A percentile compares a stretch with the other conserved stretches of the same genome.
phyloP scores from a whole-genome alignment of 2,797 vertebrate genomes.

The Platalea minor region DNA sequence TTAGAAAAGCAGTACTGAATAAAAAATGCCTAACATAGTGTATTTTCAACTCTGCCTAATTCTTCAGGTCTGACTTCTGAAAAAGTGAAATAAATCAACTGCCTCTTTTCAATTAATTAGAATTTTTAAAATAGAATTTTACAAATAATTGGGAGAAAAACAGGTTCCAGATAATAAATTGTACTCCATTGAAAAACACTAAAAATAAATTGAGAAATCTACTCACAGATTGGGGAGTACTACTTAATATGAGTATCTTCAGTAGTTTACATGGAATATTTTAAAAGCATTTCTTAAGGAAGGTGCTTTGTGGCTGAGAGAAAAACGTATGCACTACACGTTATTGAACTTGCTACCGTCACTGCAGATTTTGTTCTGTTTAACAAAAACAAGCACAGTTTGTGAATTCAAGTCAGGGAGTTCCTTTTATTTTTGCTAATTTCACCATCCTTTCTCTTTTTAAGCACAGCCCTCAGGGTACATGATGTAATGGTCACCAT shows the following conservation, averaged over 20 bases:
- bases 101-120: neutral
- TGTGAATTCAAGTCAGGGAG: slow-evolving; percentile 76
- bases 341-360: slow-evolving; percentile 71
- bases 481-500: slow-evolving; percentile 77
- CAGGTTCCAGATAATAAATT: neutral
- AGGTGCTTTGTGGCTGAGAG: slow-evolving; percentile 61
- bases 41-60: neutral
- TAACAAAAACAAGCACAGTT: slow-evolving; percentile 78
- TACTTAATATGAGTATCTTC: slow-evolving; percentile 57
- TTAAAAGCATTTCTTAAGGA: slow-evolving; percentile 59
- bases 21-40: neutral
- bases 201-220: slow-evolving; percentile 42
- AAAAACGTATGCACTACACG: slow-evolving; percentile 67
- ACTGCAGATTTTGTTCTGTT: slow-evolving; percentile 75
- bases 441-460: slow-evolving; percentile 74
- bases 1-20: neutral
- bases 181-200: neutral
- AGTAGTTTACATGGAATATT: slow-evolving; percentile 58
- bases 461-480: slow-evolving; percentile 71
- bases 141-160: slow-evolving; percentile 12
- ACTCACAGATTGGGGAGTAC: slow-evolving; percentile 40
- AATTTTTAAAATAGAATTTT: slow-evolving; percentile 4
- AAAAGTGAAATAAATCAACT: neutral
- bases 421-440: slow-evolving; percentile 77
- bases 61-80: neutral